Percentiles rank a stretch among this genome's conserved stretches.
Evolutionary conservation across 2,797 vertebrate species (phyloP).

Genomic region (Distichodus sexfasciatus): DNA sequence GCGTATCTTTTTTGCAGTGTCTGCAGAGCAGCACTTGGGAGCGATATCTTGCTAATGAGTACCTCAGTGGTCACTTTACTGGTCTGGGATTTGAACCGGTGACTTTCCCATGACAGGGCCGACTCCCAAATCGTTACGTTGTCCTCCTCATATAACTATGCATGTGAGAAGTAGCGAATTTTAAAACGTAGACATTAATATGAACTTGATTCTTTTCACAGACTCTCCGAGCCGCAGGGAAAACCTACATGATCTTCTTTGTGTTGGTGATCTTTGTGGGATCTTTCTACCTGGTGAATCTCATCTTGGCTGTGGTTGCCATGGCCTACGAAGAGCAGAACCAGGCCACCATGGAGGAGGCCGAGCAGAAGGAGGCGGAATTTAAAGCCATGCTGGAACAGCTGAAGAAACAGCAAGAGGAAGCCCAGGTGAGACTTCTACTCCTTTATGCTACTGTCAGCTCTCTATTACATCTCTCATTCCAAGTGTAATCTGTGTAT

Average conservation of each 20-base stretch:
- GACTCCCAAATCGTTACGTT: too few species aligned
- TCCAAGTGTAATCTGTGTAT: too few species aligned
- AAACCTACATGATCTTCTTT: conserved; percentile 99
- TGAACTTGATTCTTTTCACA: conserved; percentile 63
- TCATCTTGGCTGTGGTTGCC: conserved; percentile 97
- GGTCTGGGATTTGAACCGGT: too few species aligned
- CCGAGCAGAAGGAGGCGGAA: conserved; percentile 89
- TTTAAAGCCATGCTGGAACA: conserved; percentile 98
- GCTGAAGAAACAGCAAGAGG: conserved; percentile 92
- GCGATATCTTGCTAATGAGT: too few species aligned
- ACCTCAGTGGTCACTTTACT: too few species aligned
- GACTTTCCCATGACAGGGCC: too few species aligned
- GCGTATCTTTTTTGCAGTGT: too few species aligned
- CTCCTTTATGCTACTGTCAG: not conserved
- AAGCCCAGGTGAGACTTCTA: conserved; percentile 79
- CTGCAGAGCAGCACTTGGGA: too few species aligned
- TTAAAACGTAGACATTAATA: too few species aligned
- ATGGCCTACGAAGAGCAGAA: conserved; percentile 99
- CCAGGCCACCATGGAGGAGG: conserved; percentile 97
- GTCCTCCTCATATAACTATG: too few species aligned
- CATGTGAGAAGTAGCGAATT: too few species aligned
- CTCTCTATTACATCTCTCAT: not conserved
- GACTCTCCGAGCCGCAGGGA: conserved; percentile 94
- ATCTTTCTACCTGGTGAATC: conserved; percentile 96
- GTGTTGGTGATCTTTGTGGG: conserved; percentile 98